Base-by-base conservation (phyloP, 2,113 vertebrate genomes). In the Ceyx melanurus region DNA sequence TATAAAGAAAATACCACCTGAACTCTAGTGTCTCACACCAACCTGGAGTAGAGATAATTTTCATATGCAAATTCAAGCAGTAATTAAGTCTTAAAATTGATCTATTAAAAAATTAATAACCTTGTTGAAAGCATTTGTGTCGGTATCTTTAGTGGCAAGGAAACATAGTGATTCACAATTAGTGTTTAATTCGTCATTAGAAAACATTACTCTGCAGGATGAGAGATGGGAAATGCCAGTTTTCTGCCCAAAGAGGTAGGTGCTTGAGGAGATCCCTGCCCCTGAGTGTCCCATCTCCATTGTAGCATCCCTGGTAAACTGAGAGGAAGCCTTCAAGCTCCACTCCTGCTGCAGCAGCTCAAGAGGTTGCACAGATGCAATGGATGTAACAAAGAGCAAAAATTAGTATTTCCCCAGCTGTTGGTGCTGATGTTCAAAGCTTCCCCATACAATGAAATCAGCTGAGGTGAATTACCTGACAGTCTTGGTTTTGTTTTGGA, bases 141-240 rank as follows among this genome's bases (percentile, higher is more conserved):
- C 86, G 68, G 40, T 74, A 70, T 58, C 61, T 92, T 42, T 18
- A 85, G 40, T 15, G 33, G 53, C 50, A 94, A 96, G 88, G 82
- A 82, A 92, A 50, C 58, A 61, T 70, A 51, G 70, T 48, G 60
- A 86, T 29, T 37, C 82, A 76, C 84, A 95, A 86, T 94, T 94
- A 92, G 75, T 86, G 50, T 82, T 94, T 92, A 89, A 77, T 77
- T 13, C 76, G 67, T 92, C 89, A 96, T 96, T 93, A 94, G 85
- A 91, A 90, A 95, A 84, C 42, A 83, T 72, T 72, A 43, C 16
- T 94, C 83, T 95, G 91, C 65, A 51, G 84, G 46, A 48, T 82
- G 29, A 70, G 66, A 25, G 45, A 26, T 10, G 6, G 16, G 48
- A 83, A 68, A 89, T 82, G 73, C 42, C 76, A 87, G 76, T 43